Evolutionary conservation across 2,113 vertebrate genomes (phyloP), one percentile per base, ranked within the genome.

Genomic region (Salvator merianae): DNA sequence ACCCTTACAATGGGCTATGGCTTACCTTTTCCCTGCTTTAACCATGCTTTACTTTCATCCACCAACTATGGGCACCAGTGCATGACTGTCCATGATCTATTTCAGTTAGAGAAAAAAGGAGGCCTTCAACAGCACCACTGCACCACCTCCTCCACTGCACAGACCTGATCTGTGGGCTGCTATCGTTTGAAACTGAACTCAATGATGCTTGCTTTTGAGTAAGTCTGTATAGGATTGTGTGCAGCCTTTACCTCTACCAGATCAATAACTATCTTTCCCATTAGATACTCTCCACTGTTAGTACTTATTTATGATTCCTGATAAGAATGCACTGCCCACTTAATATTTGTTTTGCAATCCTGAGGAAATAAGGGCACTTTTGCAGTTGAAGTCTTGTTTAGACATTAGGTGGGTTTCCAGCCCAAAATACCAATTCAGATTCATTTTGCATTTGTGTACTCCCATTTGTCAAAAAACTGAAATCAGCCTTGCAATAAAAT

Each of bases 371-470:
- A 47, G 26, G 22, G 28, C 5, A 63, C 30, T 20, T 30, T 40
- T 59, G 34, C 34, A 82, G 80, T 9, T n/a, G 16, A 69, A 20
- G 2, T 73, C 9, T 63, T n/a, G 14, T 36, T 36, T 43, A 62
- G n/a, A 8, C 30, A 47, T 32, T 32, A 40, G 36, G 62, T 59
- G 13, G 14, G 14, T 59, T 59, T 3, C 4, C 30, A 69, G 16
- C 68, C n/a, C 3, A 69, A 34, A 69, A 18, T 14, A 63, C 20
- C 22, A 71, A 70, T 3, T 18, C 47, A 36, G 13, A 32, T 34
- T 28, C 68, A 72, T 59, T 71, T n/a, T 92, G 93, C 28, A 28
- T 82, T 43, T 87, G 70, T 47, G 40, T 10, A 53, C 50, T 88
- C 72, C 73, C 74, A 36, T 80, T 90, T 83, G 20, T 32, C 26